Evolutionary conservation across 2,797 vertebrate species (phyloP).

Genomic region (Allobates femoralis): DNA sequence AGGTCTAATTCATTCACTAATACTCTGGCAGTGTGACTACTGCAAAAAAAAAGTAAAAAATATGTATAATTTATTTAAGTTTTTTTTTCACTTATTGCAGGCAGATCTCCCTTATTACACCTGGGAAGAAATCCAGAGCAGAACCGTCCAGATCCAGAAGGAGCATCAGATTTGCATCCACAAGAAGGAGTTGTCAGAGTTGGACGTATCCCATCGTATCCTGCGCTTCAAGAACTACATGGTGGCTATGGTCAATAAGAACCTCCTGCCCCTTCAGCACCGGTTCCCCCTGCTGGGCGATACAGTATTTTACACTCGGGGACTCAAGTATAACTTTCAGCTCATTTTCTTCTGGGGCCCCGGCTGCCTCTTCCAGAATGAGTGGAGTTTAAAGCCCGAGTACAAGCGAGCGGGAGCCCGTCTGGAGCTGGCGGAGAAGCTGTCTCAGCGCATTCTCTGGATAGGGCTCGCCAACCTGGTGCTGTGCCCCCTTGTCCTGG

Average conservation of each 20-base stretch:
- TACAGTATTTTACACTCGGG: conserved; percentile 90
- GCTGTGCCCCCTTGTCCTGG: conserved; percentile 94
- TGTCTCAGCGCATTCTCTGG: conserved; percentile 95
- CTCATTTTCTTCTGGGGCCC: conserved; percentile 99
- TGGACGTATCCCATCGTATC: conserved; percentile 97
- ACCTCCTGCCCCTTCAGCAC: conserved; percentile 92
- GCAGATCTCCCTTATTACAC: conserved; percentile 93
- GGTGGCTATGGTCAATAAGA: conserved; percentile 99
- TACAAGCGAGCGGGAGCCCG: conserved; percentile 94
- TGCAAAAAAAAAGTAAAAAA: no score
- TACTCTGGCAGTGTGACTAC: no score
- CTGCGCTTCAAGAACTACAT: conserved; percentile 99
- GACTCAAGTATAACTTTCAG: conserved; percentile 99
- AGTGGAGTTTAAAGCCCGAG: conserved; percentile 95
- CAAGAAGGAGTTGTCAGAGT: conserved; percentile 93
- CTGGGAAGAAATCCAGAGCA: conserved; percentile 97
- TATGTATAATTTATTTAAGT: no score
- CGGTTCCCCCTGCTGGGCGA: conserved; percentile 87
- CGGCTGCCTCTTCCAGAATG: conserved; percentile 95
- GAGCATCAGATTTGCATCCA: conserved; percentile 99
- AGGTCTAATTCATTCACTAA: no score
- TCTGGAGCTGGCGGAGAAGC: conserved; percentile 91
- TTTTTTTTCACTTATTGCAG: conserved; percentile 69
- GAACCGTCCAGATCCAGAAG: conserved; percentile 97
- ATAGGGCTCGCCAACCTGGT: conserved; percentile 96